Evolutionary conservation across 2,888 invertebrate species (phyloP).

Genomic region (Argyresthia albistria): DNA sequence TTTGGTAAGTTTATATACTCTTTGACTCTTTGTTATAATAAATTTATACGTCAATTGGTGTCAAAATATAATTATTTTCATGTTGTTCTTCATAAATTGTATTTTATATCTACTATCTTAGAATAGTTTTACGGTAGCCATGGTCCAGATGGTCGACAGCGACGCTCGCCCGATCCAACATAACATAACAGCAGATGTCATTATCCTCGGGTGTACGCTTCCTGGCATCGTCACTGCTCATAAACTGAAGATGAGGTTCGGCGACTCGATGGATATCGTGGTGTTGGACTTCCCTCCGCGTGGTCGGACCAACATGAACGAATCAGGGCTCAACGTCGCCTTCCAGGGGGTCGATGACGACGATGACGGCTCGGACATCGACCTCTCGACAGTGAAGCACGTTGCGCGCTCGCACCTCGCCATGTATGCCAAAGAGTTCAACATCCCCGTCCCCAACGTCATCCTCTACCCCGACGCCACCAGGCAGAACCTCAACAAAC

Average conservation of each 20-base stretch:
- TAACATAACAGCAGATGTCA: slow-evolving; percentile 44
- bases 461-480: slow-evolving; percentile 29
- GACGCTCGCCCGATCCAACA: too few species aligned
- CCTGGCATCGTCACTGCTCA: slow-evolving; percentile 58
- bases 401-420: slow-evolving; percentile 35
- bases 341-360: slow-evolving; percentile 24
- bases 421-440: slow-evolving; percentile 39
- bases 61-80: too few species aligned
- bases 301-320: slow-evolving; percentile 4
- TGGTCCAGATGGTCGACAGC: too few species aligned
- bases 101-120: too few species aligned
- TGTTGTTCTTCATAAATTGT: too few species aligned
- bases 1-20: too few species aligned
- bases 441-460: slow-evolving; percentile 37
- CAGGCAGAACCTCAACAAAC: slow-evolving; percentile 28
- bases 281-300: slow-evolving; percentile 36
- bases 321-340: slow-evolving; percentile 36
- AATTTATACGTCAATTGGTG: too few species aligned
- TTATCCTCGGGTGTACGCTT: slow-evolving; percentile 54
- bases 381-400: slow-evolving; percentile 20
- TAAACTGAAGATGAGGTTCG: slow-evolving; percentile 52
- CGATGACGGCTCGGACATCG: slow-evolving; percentile 6
- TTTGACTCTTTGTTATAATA: too few species aligned
- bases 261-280: slow-evolving; percentile 49
- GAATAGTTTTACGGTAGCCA: too few species aligned